Evolutionary conservation across 2,888 invertebrate species (phyloP).

Genomic region (Hypsopygia costalis): DNA sequence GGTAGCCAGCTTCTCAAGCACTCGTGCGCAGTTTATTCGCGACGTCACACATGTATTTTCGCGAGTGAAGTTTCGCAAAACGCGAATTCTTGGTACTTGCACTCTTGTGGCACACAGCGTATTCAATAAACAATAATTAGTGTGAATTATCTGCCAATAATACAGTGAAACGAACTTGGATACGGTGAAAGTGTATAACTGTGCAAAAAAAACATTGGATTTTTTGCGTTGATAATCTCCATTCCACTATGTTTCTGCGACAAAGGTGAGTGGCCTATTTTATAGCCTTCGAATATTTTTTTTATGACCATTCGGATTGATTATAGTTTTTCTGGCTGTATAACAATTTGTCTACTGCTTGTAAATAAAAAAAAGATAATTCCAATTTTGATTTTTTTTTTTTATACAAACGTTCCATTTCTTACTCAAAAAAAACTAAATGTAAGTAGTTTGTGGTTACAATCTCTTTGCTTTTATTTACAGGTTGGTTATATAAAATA

Average conservation of each 20-base stretch:
- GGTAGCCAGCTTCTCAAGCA: neutral
- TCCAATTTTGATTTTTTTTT: no score
- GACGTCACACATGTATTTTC: neutral
- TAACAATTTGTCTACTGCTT: neutral
- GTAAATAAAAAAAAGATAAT: no score
- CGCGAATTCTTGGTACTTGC: neutral
- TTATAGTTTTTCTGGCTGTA: neutral
- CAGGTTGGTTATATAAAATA: no score
- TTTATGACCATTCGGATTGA: neutral
- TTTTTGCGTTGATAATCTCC: slow-evolving; percentile 6
- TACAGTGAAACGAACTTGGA: neutral
- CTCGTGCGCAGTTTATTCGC: neutral
- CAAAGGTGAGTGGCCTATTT: slow-evolving; percentile 7
- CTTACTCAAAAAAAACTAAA: no score
- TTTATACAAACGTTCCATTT: no score
- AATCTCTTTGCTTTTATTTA: no score
- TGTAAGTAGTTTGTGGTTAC: no score
- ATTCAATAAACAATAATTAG: no score
- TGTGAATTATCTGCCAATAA: neutral
- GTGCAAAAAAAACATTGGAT: slow-evolving; percentile 6
- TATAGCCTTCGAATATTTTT: slow-evolving; percentile 3
- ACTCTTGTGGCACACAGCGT: neutral
- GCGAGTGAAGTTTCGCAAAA: neutral
- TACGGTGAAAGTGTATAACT: neutral
- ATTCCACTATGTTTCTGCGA: slow-evolving; percentile 2